Conservation (phyloP, 2,888 invertebrate genomes). For the Mythimna loreyi region DNA sequence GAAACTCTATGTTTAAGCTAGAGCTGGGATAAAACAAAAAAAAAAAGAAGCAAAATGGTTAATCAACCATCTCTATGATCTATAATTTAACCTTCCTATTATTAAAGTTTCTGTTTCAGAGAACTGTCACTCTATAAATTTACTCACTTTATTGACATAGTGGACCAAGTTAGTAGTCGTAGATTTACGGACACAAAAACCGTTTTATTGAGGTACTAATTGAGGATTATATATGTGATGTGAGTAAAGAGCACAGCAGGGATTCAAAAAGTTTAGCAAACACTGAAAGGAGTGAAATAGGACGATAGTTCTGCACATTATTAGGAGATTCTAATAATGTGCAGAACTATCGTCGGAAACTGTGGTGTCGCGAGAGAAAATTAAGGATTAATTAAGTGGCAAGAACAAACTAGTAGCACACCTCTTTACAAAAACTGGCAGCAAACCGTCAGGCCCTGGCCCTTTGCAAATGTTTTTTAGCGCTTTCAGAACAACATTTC, state of each 20-base stretch:
- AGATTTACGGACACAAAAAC: conserved; percentile 1
- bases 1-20: too few relatives aligned
- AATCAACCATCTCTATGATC: too few relatives aligned
- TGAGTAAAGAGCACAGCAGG: too few relatives aligned
- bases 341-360: conserved; percentile 1
- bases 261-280: too few relatives aligned
- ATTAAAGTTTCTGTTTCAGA: too few relatives aligned
- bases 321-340: neutral
- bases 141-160: neutral
- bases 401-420: neutral
- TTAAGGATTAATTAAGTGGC: conserved; percentile 9
- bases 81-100: too few relatives aligned
- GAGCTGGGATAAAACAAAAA: too few relatives aligned
- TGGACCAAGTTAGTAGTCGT: neutral
- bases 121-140: neutral
- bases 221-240: neutral
- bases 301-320: conserved; percentile 1
- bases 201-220: neutral
- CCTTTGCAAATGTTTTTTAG: neutral
- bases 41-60: too few relatives aligned
- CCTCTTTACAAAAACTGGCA: neutral
- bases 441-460: neutral
- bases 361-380: neutral
- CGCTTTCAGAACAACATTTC: neutral
- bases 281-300: neutral